Evolutionary conservation across 2,888 invertebrate species (phyloP), one percentile per base, ranked within the genome.

Genomic region (Ellobium chinense): DNA sequence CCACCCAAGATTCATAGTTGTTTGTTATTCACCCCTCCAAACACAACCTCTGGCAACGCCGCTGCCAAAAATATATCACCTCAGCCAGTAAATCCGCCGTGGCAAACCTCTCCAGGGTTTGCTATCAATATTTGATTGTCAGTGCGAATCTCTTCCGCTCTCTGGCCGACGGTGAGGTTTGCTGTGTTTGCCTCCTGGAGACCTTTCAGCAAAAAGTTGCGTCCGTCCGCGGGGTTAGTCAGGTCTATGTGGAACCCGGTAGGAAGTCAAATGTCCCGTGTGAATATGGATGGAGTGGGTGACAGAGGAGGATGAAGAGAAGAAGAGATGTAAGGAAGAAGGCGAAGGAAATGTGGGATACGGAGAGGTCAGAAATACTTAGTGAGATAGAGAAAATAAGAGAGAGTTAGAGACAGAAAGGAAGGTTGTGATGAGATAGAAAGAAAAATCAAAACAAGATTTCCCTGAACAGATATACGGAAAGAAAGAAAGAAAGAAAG

Each of bases 81-180:
- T 18, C 39, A 24, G 37, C 39, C 14, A 46, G 68, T 36, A 68
- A 68, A 68, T 68, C 68, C 39, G 39, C 1, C 1, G 68, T 27
- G 68, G 27, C n/a, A 68, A 68, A 68, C 39, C 68, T 68, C 37
- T 39, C 68, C n/a, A 9, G 14, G 39, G 36, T 68, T 68, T 68
- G 68, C 39, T 39, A 1, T 39, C 68, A 68, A 68, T 68, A 68
- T 68, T 68, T 68, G 68, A 39, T n/a, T 31, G 66, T 37, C 66
- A n/a, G 36, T 34, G 66, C 2, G 68, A 68, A 46, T 27, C 14
- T 37, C 68, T 37, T 37, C 68, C 39, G 27, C 46, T 18, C 46
- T 7, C 18, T 12, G 9, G 9, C 46, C 46, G 9, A 46, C 9
- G n/a, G n/a, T n/a, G n/a, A n/a, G n/a, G n/a, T n/a, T n/a, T n/a